Evolutionary conservation across 2,113 vertebrate species (phyloP).

Genomic region (Rhegmatorhina hoffmannsi): DNA sequence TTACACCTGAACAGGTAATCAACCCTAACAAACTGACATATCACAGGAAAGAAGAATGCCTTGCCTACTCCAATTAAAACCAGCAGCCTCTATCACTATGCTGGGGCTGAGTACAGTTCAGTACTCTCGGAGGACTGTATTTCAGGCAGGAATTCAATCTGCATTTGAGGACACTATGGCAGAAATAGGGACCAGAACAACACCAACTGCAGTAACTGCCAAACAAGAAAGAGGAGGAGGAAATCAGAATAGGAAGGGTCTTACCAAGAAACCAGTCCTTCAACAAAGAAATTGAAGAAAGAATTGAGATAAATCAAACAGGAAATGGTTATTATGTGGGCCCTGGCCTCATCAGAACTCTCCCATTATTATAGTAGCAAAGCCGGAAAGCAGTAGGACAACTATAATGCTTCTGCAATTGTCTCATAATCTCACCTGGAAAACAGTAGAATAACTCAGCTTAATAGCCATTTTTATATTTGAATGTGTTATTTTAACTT

Average conservation of each 20-base stretch:
- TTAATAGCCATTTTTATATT: neutral
- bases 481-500: neutral
- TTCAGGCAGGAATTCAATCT: neutral
- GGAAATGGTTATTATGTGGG: neutral
- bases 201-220: neutral
- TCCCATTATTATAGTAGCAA: neutral
- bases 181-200: neutral
- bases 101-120: neutral
- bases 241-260: neutral
- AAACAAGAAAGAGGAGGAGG: neutral
- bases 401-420: neutral
- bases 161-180: neutral
- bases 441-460: neutral
- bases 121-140: neutral
- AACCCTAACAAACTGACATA: neutral
- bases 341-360: neutral
- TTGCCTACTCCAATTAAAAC: neutral
- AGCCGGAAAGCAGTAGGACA: neutral
- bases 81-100: neutral
- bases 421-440: neutral
- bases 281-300: neutral
- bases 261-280: neutral
- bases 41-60: neutral
- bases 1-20: neutral
- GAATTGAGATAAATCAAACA: neutral